Percentiles rank a stretch among this genome's conserved stretches.
Evolutionary conservation across 92 coral and sea anemone genomes (phyloP).

Genomic region (Palythoa grandiflora): DNA sequence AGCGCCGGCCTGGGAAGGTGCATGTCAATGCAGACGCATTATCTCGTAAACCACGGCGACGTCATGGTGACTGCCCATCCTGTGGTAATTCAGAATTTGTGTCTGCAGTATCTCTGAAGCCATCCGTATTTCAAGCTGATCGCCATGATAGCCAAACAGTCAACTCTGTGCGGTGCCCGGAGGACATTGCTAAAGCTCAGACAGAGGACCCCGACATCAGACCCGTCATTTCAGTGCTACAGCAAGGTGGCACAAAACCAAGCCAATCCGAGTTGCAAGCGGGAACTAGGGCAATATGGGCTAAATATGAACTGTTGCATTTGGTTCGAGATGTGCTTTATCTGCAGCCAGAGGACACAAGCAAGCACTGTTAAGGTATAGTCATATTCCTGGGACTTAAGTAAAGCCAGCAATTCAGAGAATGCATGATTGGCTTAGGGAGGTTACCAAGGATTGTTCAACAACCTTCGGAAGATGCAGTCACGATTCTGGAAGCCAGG

Average conservation of each 20-base stretch:
- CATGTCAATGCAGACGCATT: too few species aligned
- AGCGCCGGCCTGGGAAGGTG: background rate
- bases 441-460: conserved; percentile 55
- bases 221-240: conserved; percentile 23
- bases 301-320: too few species aligned
- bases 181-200: conserved; percentile 59
- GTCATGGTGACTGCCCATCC: background rate
- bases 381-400: conserved; percentile 39
- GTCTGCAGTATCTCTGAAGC: too few species aligned
- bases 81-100: too few species aligned
- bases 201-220: conserved; percentile 46
- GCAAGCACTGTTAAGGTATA: background rate
- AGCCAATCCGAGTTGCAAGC: conserved; percentile 11
- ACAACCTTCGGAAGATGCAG: conserved; percentile 65
- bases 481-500: conserved; percentile 70
- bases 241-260: conserved; percentile 32
- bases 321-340: too few species aligned
- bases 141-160: too few species aligned
- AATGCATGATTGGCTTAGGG: conserved; percentile 53
- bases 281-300: too few species aligned
- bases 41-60: background rate
- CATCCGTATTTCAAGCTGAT: too few species aligned
- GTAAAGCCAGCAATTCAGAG: conserved; percentile 20
- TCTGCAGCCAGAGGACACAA: too few species aligned
- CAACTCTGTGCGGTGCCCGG: conserved; percentile 19